phyloP scores from a whole-genome alignment of 2,113 vertebrate species.

The Leptobrachium leishanense region DNA sequence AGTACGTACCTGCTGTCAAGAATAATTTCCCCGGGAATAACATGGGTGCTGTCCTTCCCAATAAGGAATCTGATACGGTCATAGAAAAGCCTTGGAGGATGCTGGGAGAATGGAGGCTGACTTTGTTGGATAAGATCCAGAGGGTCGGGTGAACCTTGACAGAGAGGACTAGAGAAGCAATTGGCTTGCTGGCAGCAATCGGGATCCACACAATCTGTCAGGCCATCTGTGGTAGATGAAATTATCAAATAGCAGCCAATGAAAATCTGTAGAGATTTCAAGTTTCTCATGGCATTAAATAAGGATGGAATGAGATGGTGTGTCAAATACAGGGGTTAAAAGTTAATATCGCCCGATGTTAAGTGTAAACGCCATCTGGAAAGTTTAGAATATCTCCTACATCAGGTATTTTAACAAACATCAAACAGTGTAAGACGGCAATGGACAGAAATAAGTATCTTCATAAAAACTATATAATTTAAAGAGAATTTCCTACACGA shows the following conservation, averaged over 20 bases:
- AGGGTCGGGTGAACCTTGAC: constrained; percentile 94
- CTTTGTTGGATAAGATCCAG: constrained; percentile 89
- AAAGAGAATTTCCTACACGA: too few relatives aligned
- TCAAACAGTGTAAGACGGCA: too few relatives aligned
- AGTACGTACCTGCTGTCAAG: constrained; percentile 88
- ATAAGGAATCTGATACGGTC: constrained; percentile 90
- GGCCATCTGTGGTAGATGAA: constrained; percentile 76
- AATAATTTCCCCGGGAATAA: constrained; percentile 86
- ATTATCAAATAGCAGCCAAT: constrained; percentile 31
- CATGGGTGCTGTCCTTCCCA: constrained; percentile 90
- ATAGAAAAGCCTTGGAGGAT: constrained; percentile 84
- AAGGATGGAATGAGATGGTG: constrained; percentile 14
- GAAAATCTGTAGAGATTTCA: constrained; percentile 26
- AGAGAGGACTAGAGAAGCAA: constrained; percentile 86
- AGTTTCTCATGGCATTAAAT: neutral
- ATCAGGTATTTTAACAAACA: too few relatives aligned
- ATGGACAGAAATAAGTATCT: too few relatives aligned
- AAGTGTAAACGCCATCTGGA: neutral
- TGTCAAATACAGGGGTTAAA: constrained; percentile 16
- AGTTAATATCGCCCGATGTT: neutral
- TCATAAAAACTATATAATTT: too few relatives aligned
- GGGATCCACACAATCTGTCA: constrained; percentile 93
- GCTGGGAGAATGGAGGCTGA: constrained; percentile 73
- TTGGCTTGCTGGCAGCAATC: constrained; percentile 94
- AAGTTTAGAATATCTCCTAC: too few relatives aligned